Conservation (phyloP, 2,888 invertebrate genomes). For the Troilus luridus region DNA sequence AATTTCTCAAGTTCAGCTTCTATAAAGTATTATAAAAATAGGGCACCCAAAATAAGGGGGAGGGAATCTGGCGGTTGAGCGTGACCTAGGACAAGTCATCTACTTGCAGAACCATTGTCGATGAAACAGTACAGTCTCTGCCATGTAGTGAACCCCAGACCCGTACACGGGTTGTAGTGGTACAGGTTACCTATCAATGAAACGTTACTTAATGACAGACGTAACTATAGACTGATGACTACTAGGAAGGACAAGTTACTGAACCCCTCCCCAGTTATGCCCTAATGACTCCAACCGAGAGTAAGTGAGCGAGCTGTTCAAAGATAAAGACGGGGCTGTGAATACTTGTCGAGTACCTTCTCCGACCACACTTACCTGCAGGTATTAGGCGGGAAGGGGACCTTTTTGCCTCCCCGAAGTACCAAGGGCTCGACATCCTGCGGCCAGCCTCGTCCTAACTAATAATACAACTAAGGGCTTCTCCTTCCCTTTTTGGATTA, state of each 20-base stretch:
- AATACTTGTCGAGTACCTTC: background rate
- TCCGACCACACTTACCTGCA: background rate
- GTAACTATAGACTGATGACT: too few species aligned
- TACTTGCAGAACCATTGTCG: too few species aligned
- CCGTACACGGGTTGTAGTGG: too few species aligned
- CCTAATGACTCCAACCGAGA: background rate
- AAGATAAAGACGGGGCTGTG: background rate
- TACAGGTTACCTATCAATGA: too few species aligned
- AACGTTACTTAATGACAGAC: too few species aligned
- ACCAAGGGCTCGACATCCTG: background rate
- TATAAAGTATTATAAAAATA: too few species aligned
- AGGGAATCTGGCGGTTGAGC: too few species aligned
- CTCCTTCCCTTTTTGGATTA: constrained; percentile 19
- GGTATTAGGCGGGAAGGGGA: background rate
- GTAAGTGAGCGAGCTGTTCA: background rate
- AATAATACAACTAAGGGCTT: background rate
- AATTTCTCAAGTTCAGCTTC: too few species aligned
- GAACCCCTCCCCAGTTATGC: background rate
- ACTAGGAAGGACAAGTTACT: background rate
- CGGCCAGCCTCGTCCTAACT: constrained; percentile 17
- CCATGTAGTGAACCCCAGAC: too few species aligned
- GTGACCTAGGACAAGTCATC: too few species aligned
- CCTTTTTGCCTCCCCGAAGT: background rate
- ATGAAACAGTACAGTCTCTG: too few species aligned
- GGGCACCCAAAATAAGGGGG: too few species aligned